Evolutionary conservation across 2,797 vertebrate genomes (phyloP).

Genomic region (Pempheris klunzingeri): DNA sequence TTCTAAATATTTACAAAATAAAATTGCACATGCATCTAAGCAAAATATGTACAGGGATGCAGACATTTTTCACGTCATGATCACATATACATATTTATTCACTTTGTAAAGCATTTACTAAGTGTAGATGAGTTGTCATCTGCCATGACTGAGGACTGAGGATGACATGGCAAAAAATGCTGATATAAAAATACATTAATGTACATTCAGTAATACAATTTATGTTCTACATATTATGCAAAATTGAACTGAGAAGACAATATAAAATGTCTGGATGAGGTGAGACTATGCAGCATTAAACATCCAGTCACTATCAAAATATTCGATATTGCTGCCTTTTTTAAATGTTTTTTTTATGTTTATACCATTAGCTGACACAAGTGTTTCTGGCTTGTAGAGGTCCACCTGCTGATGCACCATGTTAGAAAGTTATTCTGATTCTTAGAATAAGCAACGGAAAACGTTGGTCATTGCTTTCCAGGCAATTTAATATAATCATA

Average conservation of each 20-base stretch:
- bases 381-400: conserved; percentile 23
- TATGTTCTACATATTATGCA: too few relatives aligned
- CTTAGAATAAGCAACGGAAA: not conserved
- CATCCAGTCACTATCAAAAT: not conserved
- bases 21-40: not conserved
- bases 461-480: not conserved
- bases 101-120: not conserved
- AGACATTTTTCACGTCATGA: not conserved
- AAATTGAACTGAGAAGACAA: too few relatives aligned
- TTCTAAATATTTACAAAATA: not conserved
- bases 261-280: not conserved
- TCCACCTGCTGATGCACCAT: not conserved
- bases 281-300: not conserved
- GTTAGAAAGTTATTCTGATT: not conserved
- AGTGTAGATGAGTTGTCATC: not conserved
- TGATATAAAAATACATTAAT: not conserved
- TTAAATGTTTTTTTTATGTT: not conserved
- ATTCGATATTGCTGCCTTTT: conserved; percentile 6
- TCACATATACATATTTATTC: not conserved
- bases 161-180: not conserved
- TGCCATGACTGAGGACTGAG: conserved; percentile 11
- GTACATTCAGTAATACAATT: not conserved
- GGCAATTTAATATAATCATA: not conserved
- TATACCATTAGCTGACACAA: not conserved
- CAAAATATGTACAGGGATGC: not conserved